phyloP scores from a whole-genome alignment of 2,113 vertebrate species.

The Podarcis cretensis region DNA sequence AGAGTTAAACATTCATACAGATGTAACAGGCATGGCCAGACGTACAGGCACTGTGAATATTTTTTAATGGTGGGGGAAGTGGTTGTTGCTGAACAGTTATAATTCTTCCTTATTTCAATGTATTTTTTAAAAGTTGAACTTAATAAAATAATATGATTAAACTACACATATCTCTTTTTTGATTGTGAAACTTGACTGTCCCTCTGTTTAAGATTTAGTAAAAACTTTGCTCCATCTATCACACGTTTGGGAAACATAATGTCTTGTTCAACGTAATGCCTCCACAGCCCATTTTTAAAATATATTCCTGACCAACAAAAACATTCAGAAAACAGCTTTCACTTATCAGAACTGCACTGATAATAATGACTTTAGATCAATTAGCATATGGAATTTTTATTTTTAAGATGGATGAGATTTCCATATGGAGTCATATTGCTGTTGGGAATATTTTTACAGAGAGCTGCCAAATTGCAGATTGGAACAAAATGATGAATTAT shows the following conservation, averaged over 20 bases:
- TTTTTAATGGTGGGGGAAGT: not conserved
- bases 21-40: not conserved
- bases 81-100: not conserved
- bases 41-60: not conserved
- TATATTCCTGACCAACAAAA: not conserved
- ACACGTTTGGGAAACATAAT: not conserved
- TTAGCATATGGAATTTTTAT: not conserved
- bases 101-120: not conserved
- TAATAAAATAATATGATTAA: not conserved
- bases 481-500: conserved; percentile 45
- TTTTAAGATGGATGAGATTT: not conserved
- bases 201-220: not conserved
- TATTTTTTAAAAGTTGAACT: not conserved
- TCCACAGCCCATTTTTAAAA: not conserved
- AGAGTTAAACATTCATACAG: not conserved
- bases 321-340: not conserved
- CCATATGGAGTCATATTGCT: rapidly evolving
- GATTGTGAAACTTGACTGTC: not conserved
- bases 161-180: not conserved
- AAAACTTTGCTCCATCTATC: not conserved
- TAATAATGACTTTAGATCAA: not conserved
- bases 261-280: not conserved
- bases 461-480: not conserved
- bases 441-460: conserved; percentile 7
- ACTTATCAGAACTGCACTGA: not conserved